These are phyloP conservation scores for Willowsia nigromaculata DNA, from an alignment of 2,888 invertebrate genomes.

Conservation along the genomic window DNA sequence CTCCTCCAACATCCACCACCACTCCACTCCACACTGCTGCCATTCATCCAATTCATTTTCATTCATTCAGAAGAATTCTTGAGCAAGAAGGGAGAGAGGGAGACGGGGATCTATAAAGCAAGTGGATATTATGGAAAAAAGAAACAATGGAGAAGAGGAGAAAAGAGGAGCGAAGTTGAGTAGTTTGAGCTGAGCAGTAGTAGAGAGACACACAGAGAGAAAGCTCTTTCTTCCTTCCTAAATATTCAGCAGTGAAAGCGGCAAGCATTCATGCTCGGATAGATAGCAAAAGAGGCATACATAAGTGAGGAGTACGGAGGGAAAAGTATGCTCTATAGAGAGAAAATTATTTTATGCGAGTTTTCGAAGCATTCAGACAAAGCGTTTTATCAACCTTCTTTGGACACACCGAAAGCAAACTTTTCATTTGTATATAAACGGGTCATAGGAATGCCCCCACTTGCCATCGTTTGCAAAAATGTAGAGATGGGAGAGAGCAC, in stretches of 20 bases:
- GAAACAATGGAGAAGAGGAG: background rate
- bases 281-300: background rate
- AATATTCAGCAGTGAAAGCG: background rate
- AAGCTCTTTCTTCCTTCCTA: background rate
- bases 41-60: background rate
- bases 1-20: background rate
- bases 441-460: too few species aligned
- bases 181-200: background rate
- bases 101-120: background rate
- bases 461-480: too few species aligned
- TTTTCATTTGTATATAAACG: too few species aligned
- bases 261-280: background rate
- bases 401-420: too few species aligned
- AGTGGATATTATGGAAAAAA: background rate
- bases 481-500: background rate
- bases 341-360: too few species aligned
- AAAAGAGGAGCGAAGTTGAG: background rate
- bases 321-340: too few species aligned
- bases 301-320: too few species aligned
- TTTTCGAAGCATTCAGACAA: too few species aligned
- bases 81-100: background rate
- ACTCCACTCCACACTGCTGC: background rate
- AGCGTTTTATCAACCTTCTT: too few species aligned
- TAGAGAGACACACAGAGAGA: background rate
- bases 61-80: background rate